Evolutionary conservation across 2,888 invertebrate genomes (phyloP).

Genomic region (Pollenia angustigena): DNA sequence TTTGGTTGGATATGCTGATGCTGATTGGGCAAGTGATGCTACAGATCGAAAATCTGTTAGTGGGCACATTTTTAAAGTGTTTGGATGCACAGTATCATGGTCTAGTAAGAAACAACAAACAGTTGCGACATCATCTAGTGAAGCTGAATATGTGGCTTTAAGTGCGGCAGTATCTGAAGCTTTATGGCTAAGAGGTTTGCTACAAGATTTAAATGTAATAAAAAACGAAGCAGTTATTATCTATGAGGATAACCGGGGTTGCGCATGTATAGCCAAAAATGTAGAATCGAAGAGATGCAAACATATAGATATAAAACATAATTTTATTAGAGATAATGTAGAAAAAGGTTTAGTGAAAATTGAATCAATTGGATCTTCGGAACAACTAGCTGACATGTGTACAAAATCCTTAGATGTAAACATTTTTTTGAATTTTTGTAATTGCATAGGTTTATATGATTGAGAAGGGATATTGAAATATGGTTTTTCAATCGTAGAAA

Average conservation of each 20-base stretch:
- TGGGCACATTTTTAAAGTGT: conserved; percentile 3
- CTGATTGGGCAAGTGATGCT: conserved; percentile 22
- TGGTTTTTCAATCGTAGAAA: no score
- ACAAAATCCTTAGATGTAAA: not conserved
- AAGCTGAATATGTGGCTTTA: conserved; percentile 19
- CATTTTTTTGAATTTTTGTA: not conserved
- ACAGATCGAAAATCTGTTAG: conserved; percentile 10
- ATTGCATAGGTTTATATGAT: not conserved
- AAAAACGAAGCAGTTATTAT: not conserved
- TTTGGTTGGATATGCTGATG: conserved; percentile 25
- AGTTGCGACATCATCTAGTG: conserved; percentile 19
- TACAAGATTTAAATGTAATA: no score
- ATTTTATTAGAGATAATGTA: conserved; percentile 34
- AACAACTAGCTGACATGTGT: not conserved
- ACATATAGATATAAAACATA: conserved; percentile 34
- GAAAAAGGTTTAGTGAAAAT: not conserved
- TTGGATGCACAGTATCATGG: conserved; percentile 15
- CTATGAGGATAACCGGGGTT: conserved; percentile 18
- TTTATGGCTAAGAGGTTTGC: no score
- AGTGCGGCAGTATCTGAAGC: conserved; percentile 1
- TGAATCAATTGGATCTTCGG: not conserved
- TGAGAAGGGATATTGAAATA: no score
- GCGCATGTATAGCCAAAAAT: conserved; percentile 3
- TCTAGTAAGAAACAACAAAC: conserved; percentile 28
- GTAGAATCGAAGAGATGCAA: not conserved